Evolutionary conservation across 2,888 invertebrate species (phyloP).

Genomic region (Anticlea derivata): DNA sequence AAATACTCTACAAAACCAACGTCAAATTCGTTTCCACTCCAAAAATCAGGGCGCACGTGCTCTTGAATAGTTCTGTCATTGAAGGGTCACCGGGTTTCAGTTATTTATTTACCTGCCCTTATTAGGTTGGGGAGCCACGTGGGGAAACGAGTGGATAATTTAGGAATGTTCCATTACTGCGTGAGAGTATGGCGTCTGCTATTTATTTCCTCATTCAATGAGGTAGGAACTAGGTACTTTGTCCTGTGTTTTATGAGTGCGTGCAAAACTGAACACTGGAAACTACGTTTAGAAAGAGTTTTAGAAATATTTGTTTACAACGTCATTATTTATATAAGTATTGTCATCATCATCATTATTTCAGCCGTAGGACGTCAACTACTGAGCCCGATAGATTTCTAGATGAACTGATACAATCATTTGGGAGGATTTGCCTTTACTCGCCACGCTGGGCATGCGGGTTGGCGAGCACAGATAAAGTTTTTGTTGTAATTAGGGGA

Average conservation of each 20-base stretch:
- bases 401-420: too few species aligned
- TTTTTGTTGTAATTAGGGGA: too few species aligned
- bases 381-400: too few species aligned
- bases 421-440: too few species aligned
- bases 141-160: slow-evolving; percentile 30
- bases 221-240: not conserved
- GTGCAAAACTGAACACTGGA: too few species aligned
- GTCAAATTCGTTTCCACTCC: slow-evolving; percentile 29
- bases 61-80: slow-evolving; percentile 24
- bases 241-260: too few species aligned
- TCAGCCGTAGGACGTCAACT: too few species aligned
- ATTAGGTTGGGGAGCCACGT: slow-evolving; percentile 27
- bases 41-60: slow-evolving; percentile 32
- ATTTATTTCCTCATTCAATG: slow-evolving; percentile 8
- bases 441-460: too few species aligned
- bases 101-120: slow-evolving; percentile 38
- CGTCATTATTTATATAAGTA: too few species aligned
- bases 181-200: slow-evolving; percentile 6
- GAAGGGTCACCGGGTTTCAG: slow-evolving; percentile 36
- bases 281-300: not conserved
- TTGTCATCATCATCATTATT: too few species aligned
- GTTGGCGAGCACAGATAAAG: too few species aligned
- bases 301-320: too few species aligned
- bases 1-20: slow-evolving; percentile 12
- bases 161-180: slow-evolving; percentile 26